Conservation (phyloP, 2,888 invertebrate species). For the Hartigia nigra region DNA sequence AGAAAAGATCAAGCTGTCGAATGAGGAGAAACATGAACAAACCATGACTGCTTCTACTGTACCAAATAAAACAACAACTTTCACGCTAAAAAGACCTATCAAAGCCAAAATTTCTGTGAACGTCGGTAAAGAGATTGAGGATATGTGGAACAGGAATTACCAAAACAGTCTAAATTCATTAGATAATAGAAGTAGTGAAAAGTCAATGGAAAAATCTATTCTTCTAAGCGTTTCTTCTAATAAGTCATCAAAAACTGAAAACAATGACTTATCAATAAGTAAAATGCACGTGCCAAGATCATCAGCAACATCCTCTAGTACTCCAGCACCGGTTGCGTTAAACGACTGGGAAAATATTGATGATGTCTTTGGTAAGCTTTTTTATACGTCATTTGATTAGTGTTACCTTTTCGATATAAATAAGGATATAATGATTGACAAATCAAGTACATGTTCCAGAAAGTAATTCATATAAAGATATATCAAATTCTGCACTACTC, state of each 20-base stretch:
- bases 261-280: neutral
- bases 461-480: neutral
- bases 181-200: neutral
- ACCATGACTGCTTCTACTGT: conserved; percentile 16
- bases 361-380: conserved; percentile 31
- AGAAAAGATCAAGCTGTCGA: neutral
- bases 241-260: neutral
- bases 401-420: neutral
- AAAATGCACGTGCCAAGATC: neutral
- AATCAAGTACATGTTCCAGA: neutral
- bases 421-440: neutral
- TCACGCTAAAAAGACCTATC: conserved; percentile 56
- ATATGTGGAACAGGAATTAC: conserved; percentile 48
- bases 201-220: neutral
- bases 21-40: conserved; percentile 4
- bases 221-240: neutral
- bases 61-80: conserved; percentile 43
- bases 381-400: no score
- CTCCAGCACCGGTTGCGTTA: conserved; percentile 5
- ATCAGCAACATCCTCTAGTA: conserved; percentile 1
- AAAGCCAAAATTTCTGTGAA: conserved; percentile 46
- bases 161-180: conserved; percentile 9
- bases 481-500: neutral
- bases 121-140: conserved; percentile 46
- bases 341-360: conserved; percentile 26